A percentile compares a stretch with the other conserved stretches of the same genome.
Conservation (phyloP, 35 echinoderm and acorn worm genomes). For the Apostichopus japonicus region DNA sequence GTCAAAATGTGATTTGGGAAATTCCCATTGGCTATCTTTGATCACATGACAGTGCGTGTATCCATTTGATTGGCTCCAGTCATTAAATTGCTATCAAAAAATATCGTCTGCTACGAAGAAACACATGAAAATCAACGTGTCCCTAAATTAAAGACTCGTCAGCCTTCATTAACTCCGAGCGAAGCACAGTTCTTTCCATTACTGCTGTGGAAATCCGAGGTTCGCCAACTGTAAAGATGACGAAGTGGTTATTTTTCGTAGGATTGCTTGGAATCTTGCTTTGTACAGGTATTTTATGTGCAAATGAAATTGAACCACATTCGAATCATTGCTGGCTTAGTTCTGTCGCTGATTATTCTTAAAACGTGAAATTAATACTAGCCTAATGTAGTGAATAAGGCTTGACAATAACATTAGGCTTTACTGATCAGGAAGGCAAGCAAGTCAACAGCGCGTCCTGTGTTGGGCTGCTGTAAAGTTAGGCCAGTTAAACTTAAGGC, state of each 20-base stretch:
- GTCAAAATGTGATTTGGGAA: conserved; percentile 36
- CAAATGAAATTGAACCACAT: background rate
- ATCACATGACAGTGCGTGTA: conserved; percentile 53
- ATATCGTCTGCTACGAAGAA: conserved; percentile 51
- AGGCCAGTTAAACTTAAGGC: too few species aligned
- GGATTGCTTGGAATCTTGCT: conserved; percentile 25
- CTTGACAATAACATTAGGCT: too few species aligned
- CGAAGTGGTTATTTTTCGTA: conserved; percentile 27
- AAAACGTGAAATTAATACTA: background rate
- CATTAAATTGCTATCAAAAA: background rate
- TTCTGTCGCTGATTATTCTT: too few species aligned
- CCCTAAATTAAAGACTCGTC: background rate
- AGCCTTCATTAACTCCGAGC: background rate
- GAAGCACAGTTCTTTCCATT: background rate
- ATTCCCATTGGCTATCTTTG: conserved; percentile 34
- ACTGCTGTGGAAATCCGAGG: background rate
- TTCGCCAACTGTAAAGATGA: conserved; percentile 9
- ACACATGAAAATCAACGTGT: conserved; percentile 35
- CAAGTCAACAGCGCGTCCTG: too few species aligned
- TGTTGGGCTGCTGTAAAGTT: too few species aligned
- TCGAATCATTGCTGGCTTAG: too few species aligned
- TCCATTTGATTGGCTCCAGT: conserved; percentile 17
- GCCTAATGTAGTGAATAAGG: background rate
- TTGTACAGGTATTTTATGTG: conserved; percentile 18
- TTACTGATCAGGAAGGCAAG: too few species aligned